Evolutionary conservation across 2,888 invertebrate genomes (phyloP).

Genomic region (Synanthedon formicaeformis): DNA sequence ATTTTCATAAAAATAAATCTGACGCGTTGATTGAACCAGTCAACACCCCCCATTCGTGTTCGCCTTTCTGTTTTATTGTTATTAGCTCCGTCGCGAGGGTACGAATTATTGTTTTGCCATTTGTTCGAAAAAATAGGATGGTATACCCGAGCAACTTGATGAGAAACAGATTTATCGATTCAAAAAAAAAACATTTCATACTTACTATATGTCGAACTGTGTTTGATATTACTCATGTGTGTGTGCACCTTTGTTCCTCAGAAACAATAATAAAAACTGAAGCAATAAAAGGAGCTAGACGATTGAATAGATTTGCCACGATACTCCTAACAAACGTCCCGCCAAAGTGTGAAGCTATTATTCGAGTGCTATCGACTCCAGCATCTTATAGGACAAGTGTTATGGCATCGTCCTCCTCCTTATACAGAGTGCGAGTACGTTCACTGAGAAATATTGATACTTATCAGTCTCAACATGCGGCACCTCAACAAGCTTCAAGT

Average conservation of each 20-base stretch:
- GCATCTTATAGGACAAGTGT: constrained; percentile 57
- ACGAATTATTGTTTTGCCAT: constrained; percentile 68
- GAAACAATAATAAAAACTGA: constrained; percentile 7
- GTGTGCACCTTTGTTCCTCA: too few species aligned
- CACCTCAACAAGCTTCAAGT: constrained; percentile 23
- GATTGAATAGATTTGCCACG: constrained; percentile 20
- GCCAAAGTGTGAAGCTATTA: constrained; percentile 32
- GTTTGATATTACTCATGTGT: too few species aligned
- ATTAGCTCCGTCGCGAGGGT: constrained; percentile 64
- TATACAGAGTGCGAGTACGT: constrained; percentile 44
- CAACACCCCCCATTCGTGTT: constrained; percentile 53
- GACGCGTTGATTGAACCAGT: constrained; percentile 69
- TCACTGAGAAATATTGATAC: constrained; percentile 45
- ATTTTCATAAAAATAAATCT: constrained; percentile 72
- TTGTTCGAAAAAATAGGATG: constrained; percentile 52
- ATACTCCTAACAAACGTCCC: constrained; percentile 30
- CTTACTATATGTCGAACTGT: too few species aligned
- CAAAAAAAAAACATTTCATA: too few species aligned
- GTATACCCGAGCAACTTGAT: constrained; percentile 30
- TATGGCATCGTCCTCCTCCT: constrained; percentile 51
- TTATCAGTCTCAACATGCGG: constrained; percentile 52
- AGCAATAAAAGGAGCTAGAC: constrained; percentile 4
- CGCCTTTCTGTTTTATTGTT: constrained; percentile 70
- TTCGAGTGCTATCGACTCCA: constrained; percentile 37
- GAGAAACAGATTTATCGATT: too few species aligned